Conservation (phyloP, 2,888 invertebrate genomes). For the Tinea pellionella region DNA sequence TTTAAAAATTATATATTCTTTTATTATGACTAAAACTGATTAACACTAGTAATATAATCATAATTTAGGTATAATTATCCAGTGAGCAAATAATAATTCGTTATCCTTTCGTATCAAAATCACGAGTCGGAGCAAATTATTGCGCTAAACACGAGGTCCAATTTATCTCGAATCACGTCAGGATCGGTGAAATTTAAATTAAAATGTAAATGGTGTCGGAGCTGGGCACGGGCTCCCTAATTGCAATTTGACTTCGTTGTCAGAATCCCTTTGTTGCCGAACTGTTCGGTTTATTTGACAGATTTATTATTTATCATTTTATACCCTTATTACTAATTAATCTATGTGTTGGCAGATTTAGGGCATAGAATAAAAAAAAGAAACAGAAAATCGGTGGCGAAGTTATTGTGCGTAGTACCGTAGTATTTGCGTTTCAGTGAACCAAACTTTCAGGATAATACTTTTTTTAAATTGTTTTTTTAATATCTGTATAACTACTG, state of each 20-base stretch:
- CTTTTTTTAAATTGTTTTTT: no score
- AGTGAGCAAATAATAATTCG: conserved; percentile 45
- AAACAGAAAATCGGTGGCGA: no score
- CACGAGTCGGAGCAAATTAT: conserved; percentile 52
- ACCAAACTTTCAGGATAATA: no score
- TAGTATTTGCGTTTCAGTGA: no score
- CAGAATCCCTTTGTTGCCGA: conserved; percentile 36
- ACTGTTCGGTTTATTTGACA: conserved; percentile 24
- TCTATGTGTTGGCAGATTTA: no score
- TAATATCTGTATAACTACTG: no score
- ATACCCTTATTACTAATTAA: neutral
- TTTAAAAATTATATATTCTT: no score
- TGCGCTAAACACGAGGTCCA: conserved; percentile 57
- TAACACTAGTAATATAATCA: no score
- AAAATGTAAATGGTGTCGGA: conserved; percentile 65
- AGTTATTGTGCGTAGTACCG: no score
- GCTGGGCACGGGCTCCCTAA: conserved; percentile 48
- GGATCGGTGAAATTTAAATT: conserved; percentile 63
- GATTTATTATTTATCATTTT: neutral
- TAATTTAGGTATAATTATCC: conserved; percentile 32
- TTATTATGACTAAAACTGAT: no score
- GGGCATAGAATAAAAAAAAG: no score
- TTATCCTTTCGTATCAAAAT: conserved; percentile 41
- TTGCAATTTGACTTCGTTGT: conserved; percentile 51
- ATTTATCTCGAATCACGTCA: conserved; percentile 65